These are phyloP conservation scores for Drosophila saltans DNA, from an alignment of 1,140 invertebrate genomes.

Conservation along the genomic window DNA sequence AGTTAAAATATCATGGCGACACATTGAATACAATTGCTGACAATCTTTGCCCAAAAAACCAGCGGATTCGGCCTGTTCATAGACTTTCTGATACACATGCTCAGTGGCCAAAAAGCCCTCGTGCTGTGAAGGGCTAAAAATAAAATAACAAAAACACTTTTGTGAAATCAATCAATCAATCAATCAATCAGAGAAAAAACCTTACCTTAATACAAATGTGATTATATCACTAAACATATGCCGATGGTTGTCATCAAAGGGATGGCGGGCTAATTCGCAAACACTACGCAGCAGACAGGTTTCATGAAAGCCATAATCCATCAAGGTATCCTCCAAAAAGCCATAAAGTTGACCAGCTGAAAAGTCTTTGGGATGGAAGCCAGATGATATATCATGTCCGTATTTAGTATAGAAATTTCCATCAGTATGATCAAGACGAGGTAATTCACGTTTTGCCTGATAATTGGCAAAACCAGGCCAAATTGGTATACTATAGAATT, in stretches of 20 bases:
- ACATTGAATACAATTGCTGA: conserved; percentile 55
- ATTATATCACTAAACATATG: conserved; percentile 69
- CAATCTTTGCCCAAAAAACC: conserved; percentile 67
- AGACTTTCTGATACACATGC: conserved; percentile 50
- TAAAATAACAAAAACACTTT: conserved; percentile 5
- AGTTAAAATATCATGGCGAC: conserved; percentile 52
- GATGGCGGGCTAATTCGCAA: conserved; percentile 74
- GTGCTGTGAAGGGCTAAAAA: conserved; percentile 69
- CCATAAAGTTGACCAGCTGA: conserved; percentile 73
- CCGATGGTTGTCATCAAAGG: conserved; percentile 65
- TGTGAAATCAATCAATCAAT: not conserved
- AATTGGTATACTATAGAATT: conserved; percentile 78
- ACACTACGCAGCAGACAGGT: conserved; percentile 72
- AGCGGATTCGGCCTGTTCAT: conserved; percentile 70
- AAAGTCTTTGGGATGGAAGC: conserved; percentile 68
- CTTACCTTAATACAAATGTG: conserved; percentile 72
- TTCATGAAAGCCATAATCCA: conserved; percentile 65
- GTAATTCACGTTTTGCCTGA: conserved; percentile 49
- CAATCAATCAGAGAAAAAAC: not conserved
- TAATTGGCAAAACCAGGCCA: conserved; percentile 74
- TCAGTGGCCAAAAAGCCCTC: conserved; percentile 65
- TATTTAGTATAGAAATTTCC: conserved; percentile 55
- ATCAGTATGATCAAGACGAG: conserved; percentile 33
- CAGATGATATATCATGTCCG: conserved; percentile 37
- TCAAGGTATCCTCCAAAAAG: conserved; percentile 56